A percentile compares a stretch with the other conserved stretches of the same genome.
Evolutionary conservation across 2,797 vertebrate species (phyloP).

Genomic region (Hippopotamyrus pictus): DNA sequence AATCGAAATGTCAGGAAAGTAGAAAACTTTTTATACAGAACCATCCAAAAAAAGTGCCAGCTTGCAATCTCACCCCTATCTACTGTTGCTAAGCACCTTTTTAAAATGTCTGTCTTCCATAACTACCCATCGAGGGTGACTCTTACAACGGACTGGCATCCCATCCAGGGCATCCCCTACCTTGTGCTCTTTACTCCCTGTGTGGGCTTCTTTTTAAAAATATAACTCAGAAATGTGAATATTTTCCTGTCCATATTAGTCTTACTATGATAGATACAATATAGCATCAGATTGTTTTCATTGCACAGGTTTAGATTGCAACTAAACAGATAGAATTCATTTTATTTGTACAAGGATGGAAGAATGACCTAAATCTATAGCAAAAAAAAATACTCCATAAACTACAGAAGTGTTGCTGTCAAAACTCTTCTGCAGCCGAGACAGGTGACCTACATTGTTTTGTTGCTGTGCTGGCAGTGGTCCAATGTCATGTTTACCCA

Average conservation of each 20-base stretch:
- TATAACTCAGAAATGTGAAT: not conserved
- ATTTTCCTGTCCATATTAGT: not conserved
- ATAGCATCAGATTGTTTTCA: not conserved
- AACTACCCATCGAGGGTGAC: not conserved
- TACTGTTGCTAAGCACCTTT: not conserved
- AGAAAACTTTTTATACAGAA: not conserved
- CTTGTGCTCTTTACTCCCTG: not conserved
- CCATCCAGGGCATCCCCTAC: not conserved
- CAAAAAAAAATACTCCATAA: not conserved
- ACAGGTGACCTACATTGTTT: constrained; percentile 8
- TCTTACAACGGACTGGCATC: not conserved
- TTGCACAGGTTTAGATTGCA: not conserved
- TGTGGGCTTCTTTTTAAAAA: not conserved
- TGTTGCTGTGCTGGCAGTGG: not conserved
- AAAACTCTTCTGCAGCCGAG: not conserved
- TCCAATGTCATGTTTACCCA: constrained; percentile 3
- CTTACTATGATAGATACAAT: not conserved
- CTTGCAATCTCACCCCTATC: not conserved
- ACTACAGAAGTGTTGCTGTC: not conserved
- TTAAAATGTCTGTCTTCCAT: not conserved
- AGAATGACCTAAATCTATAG: not conserved
- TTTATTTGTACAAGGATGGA: not conserved
- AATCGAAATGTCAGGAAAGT: constrained; percentile 1
- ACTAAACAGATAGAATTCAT: not conserved
- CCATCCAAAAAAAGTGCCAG: not conserved